Evolutionary conservation across 2,113 vertebrate species (phyloP), one percentile per base, ranked within the genome.

Genomic region (Thinocorus orbignyianus): DNA sequence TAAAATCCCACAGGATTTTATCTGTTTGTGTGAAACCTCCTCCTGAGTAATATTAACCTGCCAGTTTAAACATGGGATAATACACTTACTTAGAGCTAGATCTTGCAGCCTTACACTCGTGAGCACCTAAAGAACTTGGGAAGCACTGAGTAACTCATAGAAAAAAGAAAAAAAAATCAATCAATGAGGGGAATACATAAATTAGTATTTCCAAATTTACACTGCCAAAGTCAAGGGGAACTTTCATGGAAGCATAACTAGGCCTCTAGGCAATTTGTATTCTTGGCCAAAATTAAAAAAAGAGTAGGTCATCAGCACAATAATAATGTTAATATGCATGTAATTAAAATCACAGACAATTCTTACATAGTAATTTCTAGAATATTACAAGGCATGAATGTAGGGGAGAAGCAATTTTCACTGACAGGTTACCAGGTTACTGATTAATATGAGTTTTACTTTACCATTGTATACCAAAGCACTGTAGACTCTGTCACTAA

Each of bases 1-100:
- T 18, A 86, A 97, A 92, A 95, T 81, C 82, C 68, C 4, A 30
- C 8, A 85, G 85, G 87, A 89, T 91, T 96, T 97, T 71, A 89
- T 83, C 76, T 92, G 70, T 57, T 93, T 80, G 37, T 92, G 66
- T 78, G 74, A 87, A 94, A 91, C 64, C 9, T 4, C 66, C 58
- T 95, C 81, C 77, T 62, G 88, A 92, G 73, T 87, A 84, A 72
- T 58, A 94, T 73, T 74, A 92, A 87, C 61, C 85, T 57, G 51
- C 25, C 55, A 69, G 42, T 89, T 96, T 94, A 95, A 90, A 92
- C 70, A 62, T 87, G 42, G 23, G 68, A 69, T 97, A 82, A 88
- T 93, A 62, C 39, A 64, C 51, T 88, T 88, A 78, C 41, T 68
- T 82, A 90, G n/a, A 69, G 49, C 23, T 57, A 73, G 28, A 42